Base-by-base conservation (phyloP, 2,797 vertebrate genomes). In the Acanthurus lineatus region DNA sequence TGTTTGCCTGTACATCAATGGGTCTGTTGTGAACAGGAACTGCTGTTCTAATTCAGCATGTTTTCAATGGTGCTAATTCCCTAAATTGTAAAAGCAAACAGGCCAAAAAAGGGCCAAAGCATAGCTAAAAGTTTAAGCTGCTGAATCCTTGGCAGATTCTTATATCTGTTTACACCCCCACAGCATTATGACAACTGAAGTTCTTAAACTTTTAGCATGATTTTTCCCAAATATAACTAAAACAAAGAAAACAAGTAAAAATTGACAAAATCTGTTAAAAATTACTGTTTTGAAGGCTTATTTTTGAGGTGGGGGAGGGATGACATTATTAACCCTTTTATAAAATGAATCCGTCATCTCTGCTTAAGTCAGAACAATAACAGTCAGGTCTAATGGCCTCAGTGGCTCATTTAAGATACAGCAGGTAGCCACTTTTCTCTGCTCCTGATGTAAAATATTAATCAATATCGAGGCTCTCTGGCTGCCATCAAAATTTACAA, bases 371-470 rank as follows among this genome's bases (percentile, higher is more conserved):
- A 42, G 11, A 20, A 65, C 56, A 32, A 54, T 44, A 51, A 61
- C 6, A 15, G 22, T 9, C 7, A 2, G 47, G 32, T 44, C 25
- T 16, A 14, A 6, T 16, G 6, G n/a, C 40, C 20, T 16, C 35
- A 35, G 32, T 6, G 28, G 51, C 67, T 51, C 42, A 72, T 70
- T 64, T 47, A 62, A 64, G 61, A 68, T 66, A 49, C 62, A 52
- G 19, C 44, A 20, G 58, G 35, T 42, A 45, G 38, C 63, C 57
- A 45, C 57, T 32, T 54, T 65, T 68, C 53, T 53, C 38, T 49
- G 44, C 57, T 56, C 45, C 49, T 14, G 44, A 42, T 78, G 47
- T 84, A 45, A 81, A 85, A 73, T 64, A 49, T 82, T 71, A 52
- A 74, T 76, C n/a, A 28, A 54, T 38, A 54, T 17, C 14, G 15